Conservation (phyloP, 1,140 invertebrate genomes). For the Lamellibrachia luymesi region DNA sequence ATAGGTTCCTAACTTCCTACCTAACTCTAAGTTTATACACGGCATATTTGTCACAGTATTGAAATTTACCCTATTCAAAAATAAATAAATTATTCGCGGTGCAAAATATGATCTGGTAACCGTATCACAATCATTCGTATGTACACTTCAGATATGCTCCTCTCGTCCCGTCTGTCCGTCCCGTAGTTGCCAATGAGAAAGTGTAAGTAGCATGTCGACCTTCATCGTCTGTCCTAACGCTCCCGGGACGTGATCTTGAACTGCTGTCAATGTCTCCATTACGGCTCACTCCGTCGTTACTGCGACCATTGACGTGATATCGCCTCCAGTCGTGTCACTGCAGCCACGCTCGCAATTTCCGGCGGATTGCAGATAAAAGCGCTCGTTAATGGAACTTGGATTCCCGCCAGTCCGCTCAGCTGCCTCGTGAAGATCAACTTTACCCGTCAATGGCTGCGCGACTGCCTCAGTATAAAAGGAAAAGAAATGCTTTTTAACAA, state of each 20-base stretch:
- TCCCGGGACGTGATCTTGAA: not conserved
- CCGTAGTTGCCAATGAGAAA: not conserved
- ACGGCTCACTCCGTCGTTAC: not conserved
- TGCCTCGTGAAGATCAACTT: not conserved
- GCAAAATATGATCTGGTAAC: not conserved
- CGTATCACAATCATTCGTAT: not conserved
- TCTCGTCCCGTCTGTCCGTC: not conserved
- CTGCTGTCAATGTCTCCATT: not conserved
- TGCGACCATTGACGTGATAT: not conserved
- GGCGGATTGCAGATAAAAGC: not conserved
- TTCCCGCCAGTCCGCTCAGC: not conserved
- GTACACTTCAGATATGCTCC: not conserved
- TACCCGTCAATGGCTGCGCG: not conserved
- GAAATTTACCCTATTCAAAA: not conserved
- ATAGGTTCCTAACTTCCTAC: not conserved
- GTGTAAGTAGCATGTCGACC: not conserved
- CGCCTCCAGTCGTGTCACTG: too few relatives aligned
- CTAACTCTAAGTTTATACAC: not conserved
- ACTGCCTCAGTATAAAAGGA: not conserved
- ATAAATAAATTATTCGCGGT: not conserved
- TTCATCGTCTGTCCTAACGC: not conserved
- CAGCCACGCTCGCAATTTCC: not conserved
- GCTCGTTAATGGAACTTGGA: not conserved
- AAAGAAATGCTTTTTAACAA: not conserved
- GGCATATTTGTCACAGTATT: not conserved